These are phyloP conservation scores for Lichenostomus cassidix DNA, from an alignment of 2,113 vertebrate genomes.

Conservation along the genomic window DNA sequence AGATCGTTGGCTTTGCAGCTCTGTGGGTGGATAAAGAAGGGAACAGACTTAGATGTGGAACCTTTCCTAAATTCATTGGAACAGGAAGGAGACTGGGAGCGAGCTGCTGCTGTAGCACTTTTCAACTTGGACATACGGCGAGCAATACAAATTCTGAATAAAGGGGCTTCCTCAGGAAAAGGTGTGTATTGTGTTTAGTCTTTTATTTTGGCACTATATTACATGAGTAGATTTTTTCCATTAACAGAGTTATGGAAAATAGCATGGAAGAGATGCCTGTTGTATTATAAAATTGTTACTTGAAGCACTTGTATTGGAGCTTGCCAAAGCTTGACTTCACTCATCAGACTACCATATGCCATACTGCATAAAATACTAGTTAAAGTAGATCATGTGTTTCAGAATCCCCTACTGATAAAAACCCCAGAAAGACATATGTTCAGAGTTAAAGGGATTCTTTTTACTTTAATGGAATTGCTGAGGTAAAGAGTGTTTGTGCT, in stretches of 20 bases:
- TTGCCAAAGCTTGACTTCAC: background rate
- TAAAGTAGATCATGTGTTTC: background rate
- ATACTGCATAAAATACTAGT: background rate
- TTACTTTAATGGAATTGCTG: background rate
- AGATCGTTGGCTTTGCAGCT: slow-evolving; percentile 91
- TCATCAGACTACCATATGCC: background rate
- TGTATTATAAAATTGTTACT: background rate
- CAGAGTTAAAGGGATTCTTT: background rate
- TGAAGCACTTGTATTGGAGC: background rate
- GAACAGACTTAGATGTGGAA: slow-evolving; percentile 88
- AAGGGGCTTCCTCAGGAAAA: slow-evolving; percentile 90
- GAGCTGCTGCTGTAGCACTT: slow-evolving; percentile 92
- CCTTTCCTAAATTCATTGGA: slow-evolving; percentile 90
- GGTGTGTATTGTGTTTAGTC: slow-evolving; percentile 69
- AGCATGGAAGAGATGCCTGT: background rate
- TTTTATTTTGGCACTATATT: background rate
- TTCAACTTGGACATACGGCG: slow-evolving; percentile 96
- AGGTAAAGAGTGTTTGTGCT: background rate
- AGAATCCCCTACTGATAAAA: background rate
- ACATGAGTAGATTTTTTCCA: background rate
- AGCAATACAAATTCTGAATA: slow-evolving; percentile 95
- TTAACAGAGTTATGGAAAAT: background rate
- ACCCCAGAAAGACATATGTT: background rate
- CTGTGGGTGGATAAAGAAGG: slow-evolving; percentile 94
- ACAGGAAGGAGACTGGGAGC: slow-evolving; percentile 93